Base-by-base conservation (phyloP, 1,140 invertebrate species). In the Drosophila willistoni region DNA sequence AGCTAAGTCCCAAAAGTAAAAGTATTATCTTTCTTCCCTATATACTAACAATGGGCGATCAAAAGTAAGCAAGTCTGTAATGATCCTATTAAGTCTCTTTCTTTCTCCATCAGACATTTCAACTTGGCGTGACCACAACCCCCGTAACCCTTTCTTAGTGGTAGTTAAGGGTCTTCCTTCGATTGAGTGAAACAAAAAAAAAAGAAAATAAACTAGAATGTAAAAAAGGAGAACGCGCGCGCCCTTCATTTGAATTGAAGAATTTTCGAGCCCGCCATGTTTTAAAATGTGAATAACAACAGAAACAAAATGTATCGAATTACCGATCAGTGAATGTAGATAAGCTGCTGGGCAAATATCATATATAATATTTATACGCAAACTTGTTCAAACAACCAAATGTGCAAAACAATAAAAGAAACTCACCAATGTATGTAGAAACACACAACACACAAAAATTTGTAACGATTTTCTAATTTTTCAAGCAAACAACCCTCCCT, bases 391-490 rank as follows among this genome's bases (percentile, higher is more conserved):
- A 87, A 87, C 84, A 89, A 89, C 63, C 79, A 87, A 87, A 87
- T 87, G 83, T 79, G 68, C 62, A 81, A 77, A 80, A 87, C 73
- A 87, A 87, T 79, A 77, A 81, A 73, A 75, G 79, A 77, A 82
- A 84, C 71, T 47, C 36, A 67, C 34, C 47, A 34, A 62, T 29
- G 29, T 29, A 74, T 22, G 39, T 13, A 39, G 51, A 57, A 44
- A 64, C 39, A 67, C 19, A 42, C 29, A 29, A 29, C 29, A 29
- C 29, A 9, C 17, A 22, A 54, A 67, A 73, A 89, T 90, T 84
- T 89, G 85, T 89, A 89, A 89, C 84, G 84, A 89, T 89, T 89
- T 89, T 89, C 84, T 78, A 81, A 89, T 90, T 81, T 71, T 72
- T 36, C 36, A 59, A 73, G 73, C 74, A 84, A 90, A 89, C 85